Percentiles rank a stretch among this genome's conserved stretches.
These are phyloP conservation scores for Phaenicophaeus curvirostris DNA, from an alignment of 2,797 vertebrate genomes.

Conservation along the genomic window DNA sequence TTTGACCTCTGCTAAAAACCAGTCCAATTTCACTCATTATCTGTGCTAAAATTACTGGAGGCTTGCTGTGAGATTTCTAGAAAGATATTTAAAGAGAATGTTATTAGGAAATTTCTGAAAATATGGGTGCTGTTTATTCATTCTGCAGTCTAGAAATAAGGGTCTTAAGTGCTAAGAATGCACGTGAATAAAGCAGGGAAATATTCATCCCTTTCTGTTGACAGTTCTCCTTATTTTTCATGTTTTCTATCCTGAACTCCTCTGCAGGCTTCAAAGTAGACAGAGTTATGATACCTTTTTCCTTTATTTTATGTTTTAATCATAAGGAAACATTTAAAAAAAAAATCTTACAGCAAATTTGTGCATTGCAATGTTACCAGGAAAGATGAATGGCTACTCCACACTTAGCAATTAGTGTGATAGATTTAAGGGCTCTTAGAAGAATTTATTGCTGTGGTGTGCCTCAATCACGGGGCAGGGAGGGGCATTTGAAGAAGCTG, in stretches of 20 bases:
- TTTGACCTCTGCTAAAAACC: background rate
- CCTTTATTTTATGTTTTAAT: constrained; percentile 6
- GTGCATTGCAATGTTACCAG: background rate
- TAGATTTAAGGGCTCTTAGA: constrained; percentile 61
- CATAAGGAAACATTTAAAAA: background rate
- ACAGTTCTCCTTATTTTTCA: background rate
- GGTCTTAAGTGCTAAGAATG: background rate
- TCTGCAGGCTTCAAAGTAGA: constrained; percentile 4
- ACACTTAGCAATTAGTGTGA: constrained; percentile 18
- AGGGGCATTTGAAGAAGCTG: background rate
- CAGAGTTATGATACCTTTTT: background rate
- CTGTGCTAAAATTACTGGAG: background rate
- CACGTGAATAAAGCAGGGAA: background rate
- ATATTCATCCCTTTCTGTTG: background rate
- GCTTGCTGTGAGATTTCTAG: background rate
- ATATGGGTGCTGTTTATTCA: background rate
- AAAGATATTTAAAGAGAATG: background rate
- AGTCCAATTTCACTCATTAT: background rate
- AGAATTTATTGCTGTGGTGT: constrained; percentile 43
- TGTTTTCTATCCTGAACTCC: background rate
- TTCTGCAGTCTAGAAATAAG: background rate
- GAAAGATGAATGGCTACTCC: background rate
- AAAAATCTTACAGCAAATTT: background rate
- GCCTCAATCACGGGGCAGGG: background rate
- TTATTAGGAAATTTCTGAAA: background rate